These are phyloP conservation scores for Dryas iulia DNA, from an alignment of 1,140 invertebrate species.

Conservation along the genomic window DNA sequence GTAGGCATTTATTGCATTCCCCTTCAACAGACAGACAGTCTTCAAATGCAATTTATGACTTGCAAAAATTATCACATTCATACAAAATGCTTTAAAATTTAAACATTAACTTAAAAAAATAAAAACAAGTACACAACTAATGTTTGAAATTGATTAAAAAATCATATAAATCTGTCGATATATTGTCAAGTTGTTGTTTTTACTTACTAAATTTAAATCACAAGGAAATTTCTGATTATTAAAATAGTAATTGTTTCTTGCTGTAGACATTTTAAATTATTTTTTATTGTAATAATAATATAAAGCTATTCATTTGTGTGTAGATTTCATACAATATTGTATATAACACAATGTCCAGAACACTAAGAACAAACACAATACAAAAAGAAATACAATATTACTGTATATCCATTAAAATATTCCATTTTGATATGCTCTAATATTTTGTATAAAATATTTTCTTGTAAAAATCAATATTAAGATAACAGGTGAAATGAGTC, in stretches of 20 bases:
- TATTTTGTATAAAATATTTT: slow-evolving; percentile 10
- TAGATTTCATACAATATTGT: neutral
- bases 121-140: neutral
- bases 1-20: slow-evolving; percentile 15
- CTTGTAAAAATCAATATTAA: neutral
- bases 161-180: too few species aligned
- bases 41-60: neutral
- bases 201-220: too few species aligned
- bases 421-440: slow-evolving; percentile 12
- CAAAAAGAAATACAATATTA: neutral
- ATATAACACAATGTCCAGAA: neutral
- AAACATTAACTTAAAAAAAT: neutral
- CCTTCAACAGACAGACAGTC: slow-evolving; percentile 13
- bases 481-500: neutral
- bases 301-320: neutral
- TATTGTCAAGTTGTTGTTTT: too few species aligned
- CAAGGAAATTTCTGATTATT: too few species aligned
- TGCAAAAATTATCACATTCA: neutral
- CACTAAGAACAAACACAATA: neutral
- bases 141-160: neutral
- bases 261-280: neutral
- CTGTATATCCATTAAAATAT: slow-evolving; percentile 2
- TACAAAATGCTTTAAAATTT: neutral
- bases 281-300: neutral
- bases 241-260: neutral